Evolutionary conservation across 2,113 vertebrate genomes (phyloP).

Genomic region (Rynchops niger): DNA sequence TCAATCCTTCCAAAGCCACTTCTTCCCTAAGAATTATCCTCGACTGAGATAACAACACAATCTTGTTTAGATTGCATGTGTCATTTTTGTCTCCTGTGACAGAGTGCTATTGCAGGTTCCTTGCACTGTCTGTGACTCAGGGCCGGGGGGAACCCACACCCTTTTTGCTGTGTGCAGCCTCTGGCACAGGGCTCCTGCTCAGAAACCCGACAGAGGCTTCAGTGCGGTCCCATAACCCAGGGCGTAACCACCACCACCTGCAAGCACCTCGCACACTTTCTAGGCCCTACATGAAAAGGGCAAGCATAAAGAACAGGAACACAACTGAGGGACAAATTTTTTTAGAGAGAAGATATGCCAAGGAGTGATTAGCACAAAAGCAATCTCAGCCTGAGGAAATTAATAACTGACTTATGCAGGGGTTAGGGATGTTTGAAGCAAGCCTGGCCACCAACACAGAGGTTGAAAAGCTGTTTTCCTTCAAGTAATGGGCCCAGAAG

Average conservation of each 20-base stretch:
- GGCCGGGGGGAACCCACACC: no score
- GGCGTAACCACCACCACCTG: no score
- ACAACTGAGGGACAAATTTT: background rate
- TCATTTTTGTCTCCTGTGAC: background rate
- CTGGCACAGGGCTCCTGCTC: background rate
- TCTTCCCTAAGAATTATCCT: background rate
- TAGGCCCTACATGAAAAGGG: background rate
- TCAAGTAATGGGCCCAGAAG: background rate
- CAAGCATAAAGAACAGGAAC: background rate
- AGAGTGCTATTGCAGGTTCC: background rate
- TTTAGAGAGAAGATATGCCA: background rate
- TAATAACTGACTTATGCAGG: background rate
- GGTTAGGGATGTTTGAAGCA: background rate
- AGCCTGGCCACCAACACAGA: background rate
- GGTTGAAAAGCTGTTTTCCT: background rate
- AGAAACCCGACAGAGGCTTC: background rate
- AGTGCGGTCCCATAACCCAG: background rate
- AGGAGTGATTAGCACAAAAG: background rate
- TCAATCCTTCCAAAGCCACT: background rate
- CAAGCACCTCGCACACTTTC: background rate
- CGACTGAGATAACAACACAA: background rate
- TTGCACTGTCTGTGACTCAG: accelerated
- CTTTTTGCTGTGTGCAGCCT: background rate
- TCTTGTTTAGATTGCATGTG: background rate
- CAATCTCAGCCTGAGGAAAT: background rate